Evolutionary conservation across 2,113 vertebrate genomes (phyloP).

Genomic region (Semnornis frantzii): DNA sequence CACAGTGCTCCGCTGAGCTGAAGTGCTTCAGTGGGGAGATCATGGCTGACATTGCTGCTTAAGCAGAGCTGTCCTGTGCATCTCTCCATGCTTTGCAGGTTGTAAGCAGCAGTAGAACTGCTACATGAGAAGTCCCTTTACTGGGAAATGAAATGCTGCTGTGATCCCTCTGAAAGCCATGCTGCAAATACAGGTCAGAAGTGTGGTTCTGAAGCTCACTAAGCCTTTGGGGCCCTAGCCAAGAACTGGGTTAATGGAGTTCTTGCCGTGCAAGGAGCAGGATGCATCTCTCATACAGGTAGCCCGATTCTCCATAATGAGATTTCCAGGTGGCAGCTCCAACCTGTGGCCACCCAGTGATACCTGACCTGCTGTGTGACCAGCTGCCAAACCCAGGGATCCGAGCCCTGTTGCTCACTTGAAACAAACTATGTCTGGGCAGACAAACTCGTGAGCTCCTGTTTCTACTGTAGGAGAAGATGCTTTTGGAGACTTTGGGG

Average conservation of each 20-base stretch:
- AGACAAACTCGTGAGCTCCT: neutral
- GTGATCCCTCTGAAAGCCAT: neutral
- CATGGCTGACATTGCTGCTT: neutral
- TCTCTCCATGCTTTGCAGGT: fast-evolving
- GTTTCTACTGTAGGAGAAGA: neutral
- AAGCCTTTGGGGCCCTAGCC: neutral
- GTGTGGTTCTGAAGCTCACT: neutral
- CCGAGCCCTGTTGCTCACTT: fast-evolving
- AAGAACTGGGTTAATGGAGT: neutral
- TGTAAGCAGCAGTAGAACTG: fast-evolving
- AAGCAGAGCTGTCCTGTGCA: fast-evolving
- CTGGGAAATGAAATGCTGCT: neutral
- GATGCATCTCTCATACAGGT: neutral
- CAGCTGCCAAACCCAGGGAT: neutral
- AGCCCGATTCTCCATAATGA: neutral
- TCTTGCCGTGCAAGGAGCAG: neutral
- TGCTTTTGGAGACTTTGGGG: neutral
- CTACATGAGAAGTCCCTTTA: neutral
- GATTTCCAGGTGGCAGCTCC: neutral
- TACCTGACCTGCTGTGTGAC: neutral
- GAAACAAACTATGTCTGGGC: neutral
- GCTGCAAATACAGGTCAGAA: neutral
- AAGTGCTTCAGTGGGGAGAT: neutral
- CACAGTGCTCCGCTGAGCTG: neutral
- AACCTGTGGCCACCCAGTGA: neutral